Evolutionary conservation across 2,113 vertebrate species (phyloP), one percentile per base, ranked within the genome.

Genomic region (Heterocephalus glaber): DNA sequence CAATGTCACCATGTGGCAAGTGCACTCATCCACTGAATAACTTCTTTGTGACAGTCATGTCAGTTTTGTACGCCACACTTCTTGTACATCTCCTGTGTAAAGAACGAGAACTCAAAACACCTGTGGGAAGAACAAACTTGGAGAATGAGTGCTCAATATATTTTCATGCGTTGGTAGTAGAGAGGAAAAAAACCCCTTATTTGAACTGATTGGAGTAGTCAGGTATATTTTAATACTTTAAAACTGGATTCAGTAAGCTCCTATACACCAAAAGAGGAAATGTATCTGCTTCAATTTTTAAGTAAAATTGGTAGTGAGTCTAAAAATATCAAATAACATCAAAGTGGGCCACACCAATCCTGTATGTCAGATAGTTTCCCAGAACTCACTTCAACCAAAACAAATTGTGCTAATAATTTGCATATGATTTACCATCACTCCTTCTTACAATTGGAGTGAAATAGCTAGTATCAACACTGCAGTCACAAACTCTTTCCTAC

Each of bases 361-460:
- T 52, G 19, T 68, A 84, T 84, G 86, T 89, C 54, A 89, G 80
- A 33, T 16, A 74, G 60, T 89, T 92, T 90, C 44, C 82, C 72
- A 85, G 81, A 89, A 84, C 7, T 49, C 58, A 94, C 19, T 89
- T 44, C 38, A 41, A 86, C 47, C 35, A 54, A 61, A 61, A 79
- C 66, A 80, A 86, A 93, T 14, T 49, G 13, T 47, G 56, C 41
- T 93, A 72, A 83, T 85, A 87, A 95, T 86, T 77, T 63, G 74
- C 49, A 30, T 10, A 83, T 60, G 77, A 92, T 49, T 92, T 54
- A 52, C 63, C 47, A 4, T 66, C 19, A 60, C 41, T 79, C 66
- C 20, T 24, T 68, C 19, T 90, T 83, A 54, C 90, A 86, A 83
- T 56, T 11, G 63, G 9, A 86, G 74, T 41, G 74, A 72, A 92